Conservation (phyloP, 2,113 vertebrate genomes). For the Gyps fulvus region DNA sequence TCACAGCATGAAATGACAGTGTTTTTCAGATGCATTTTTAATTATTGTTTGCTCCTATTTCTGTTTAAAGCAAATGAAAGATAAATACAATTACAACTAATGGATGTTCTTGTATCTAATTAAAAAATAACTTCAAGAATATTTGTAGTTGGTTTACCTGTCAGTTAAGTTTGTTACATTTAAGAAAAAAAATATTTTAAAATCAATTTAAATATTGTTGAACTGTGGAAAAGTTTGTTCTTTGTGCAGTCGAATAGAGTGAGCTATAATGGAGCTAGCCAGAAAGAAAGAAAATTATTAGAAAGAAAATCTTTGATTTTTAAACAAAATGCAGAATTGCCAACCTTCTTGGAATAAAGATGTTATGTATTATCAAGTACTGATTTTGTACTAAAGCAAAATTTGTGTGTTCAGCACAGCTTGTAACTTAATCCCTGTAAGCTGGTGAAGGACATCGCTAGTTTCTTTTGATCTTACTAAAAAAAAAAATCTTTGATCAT, state of each 20-base stretch:
- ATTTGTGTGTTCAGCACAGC: neutral
- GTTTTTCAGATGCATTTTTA: neutral
- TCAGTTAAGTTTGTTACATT: neutral
- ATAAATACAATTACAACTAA: neutral
- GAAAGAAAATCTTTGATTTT: neutral
- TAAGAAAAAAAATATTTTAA: neutral
- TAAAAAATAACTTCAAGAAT: neutral
- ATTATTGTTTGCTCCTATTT: neutral
- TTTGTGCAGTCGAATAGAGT: neutral
- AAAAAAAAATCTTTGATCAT: neutral
- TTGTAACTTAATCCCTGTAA: neutral
- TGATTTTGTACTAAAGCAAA: neutral
- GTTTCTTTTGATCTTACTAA: neutral
- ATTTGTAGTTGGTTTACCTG: neutral
- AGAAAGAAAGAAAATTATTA: neutral
- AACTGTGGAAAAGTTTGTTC: neutral
- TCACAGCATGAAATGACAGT: neutral
- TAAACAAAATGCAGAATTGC: neutral
- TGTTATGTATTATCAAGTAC: neutral
- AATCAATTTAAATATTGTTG: neutral
- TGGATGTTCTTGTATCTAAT: neutral
- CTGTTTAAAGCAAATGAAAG: neutral
- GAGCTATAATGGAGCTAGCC: neutral
- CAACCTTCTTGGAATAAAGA: neutral
- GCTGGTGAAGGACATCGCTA: neutral